A percentile compares a stretch with the other conserved stretches of the same genome.
These are phyloP conservation scores for Brachylomia viminalis DNA, from an alignment of 2,888 invertebrate genomes.

Conservation along the genomic window DNA sequence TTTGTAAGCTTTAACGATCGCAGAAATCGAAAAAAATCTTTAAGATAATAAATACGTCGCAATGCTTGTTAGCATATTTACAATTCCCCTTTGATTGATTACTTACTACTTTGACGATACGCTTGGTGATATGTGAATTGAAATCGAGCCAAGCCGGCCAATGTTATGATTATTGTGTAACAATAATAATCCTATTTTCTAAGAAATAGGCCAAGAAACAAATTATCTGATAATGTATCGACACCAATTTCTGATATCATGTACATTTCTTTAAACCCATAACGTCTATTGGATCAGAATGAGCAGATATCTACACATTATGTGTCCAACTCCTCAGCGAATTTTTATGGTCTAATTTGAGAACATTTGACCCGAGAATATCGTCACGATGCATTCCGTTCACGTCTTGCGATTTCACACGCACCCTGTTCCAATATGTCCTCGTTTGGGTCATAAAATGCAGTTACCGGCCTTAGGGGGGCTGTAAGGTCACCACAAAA, in stretches of 20 bases:
- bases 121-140: conserved; percentile 41
- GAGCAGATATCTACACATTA: neutral
- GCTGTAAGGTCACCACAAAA: conserved; percentile 20
- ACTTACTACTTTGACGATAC: conserved; percentile 25
- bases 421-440: conserved; percentile 21
- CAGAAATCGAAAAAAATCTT: neutral
- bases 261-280: neutral
- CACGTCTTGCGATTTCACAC: conserved; percentile 48
- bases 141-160: conserved; percentile 47
- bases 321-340: conserved; percentile 7
- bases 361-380: conserved; percentile 28
- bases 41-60: neutral
- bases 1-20: neutral
- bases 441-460: conserved; percentile 29
- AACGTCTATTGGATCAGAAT: conserved; percentile 23
- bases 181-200: conserved; percentile 39
- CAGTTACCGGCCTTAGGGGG: conserved; percentile 27
- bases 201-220: conserved; percentile 38
- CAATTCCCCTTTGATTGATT: conserved; percentile 2
- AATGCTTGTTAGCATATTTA: neutral
- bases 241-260: conserved; percentile 17
- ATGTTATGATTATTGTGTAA: conserved; percentile 54
- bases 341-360: conserved; percentile 36
- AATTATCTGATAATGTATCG: conserved; percentile 41
- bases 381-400: conserved; percentile 29